Conservation (phyloP, 2,113 vertebrate genomes). For the Hystrix cristata region DNA sequence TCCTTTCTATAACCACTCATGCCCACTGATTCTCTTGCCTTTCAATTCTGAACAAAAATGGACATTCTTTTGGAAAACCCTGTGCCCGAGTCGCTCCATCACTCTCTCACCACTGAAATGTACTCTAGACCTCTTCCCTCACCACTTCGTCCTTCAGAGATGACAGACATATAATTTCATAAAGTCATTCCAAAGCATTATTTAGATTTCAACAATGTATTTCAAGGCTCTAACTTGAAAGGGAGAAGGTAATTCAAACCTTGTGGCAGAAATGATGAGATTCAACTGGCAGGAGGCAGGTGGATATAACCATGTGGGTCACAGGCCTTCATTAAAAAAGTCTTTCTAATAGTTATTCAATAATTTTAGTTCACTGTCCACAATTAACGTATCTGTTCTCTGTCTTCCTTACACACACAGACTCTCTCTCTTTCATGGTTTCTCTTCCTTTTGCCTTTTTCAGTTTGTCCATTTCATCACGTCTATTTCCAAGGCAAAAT, state of each 20-base stretch:
- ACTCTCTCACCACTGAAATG: not conserved
- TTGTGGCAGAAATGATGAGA: not conserved
- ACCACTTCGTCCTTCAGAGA: not conserved
- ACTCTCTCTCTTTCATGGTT: too few relatives aligned
- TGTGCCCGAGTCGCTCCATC: not conserved
- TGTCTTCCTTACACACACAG: not conserved
- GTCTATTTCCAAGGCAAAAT: not conserved
- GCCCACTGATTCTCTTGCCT: not conserved
- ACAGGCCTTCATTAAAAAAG: not conserved
- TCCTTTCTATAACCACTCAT: not conserved
- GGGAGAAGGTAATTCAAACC: not conserved
- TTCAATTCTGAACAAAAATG: slow-evolving; percentile 2
- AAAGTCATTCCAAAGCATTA: not conserved
- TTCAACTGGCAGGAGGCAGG: not conserved
- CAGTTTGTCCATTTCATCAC: not conserved
- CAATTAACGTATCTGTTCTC: not conserved
- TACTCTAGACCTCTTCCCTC: not conserved
- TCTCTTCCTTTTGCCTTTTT: not conserved
- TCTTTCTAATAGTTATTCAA: not conserved
- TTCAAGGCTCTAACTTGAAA: not conserved
- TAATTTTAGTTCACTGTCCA: not conserved
- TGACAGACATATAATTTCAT: not conserved
- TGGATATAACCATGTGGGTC: not conserved
- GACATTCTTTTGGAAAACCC: not conserved
- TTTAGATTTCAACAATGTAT: not conserved